These are phyloP conservation scores for Seriola dumerili DNA, from an alignment of 2,113 vertebrate genomes.

Conservation along the genomic window DNA sequence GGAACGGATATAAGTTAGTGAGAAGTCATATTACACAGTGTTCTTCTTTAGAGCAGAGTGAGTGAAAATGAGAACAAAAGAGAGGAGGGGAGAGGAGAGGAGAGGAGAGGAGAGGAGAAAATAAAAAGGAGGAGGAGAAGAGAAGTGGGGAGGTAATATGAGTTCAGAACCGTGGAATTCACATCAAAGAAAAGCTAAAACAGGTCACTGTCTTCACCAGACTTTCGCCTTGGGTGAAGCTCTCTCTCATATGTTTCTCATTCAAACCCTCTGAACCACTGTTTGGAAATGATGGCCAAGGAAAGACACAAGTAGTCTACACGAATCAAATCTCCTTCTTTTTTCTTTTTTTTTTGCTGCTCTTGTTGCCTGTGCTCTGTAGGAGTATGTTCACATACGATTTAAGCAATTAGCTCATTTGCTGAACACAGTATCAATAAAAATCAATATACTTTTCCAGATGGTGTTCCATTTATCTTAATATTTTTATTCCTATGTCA, in stretches of 20 bases:
- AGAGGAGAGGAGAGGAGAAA: conserved; percentile 45
- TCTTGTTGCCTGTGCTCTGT: neutral
- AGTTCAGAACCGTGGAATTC: conserved; percentile 67
- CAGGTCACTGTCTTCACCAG: conserved; percentile 64
- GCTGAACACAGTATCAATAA: conserved; percentile 7
- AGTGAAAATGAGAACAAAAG: conserved; percentile 18
- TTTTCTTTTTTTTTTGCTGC: neutral
- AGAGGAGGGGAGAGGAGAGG: conserved; percentile 33
- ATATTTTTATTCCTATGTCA: conserved; percentile 23
- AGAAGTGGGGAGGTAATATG: conserved; percentile 50
- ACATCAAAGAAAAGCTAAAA: conserved; percentile 71
- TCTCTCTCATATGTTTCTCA: conserved; percentile 71
- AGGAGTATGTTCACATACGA: conserved; percentile 5
- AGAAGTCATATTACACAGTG: conserved; percentile 3
- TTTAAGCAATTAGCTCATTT: conserved; percentile 39
- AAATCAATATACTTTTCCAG: conserved; percentile 12
- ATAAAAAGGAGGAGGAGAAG: conserved; percentile 39
- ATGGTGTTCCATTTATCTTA: conserved; percentile 31
- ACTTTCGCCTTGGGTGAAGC: conserved; percentile 65
- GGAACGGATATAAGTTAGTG: conserved; percentile 59
- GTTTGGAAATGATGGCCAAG: conserved; percentile 54
- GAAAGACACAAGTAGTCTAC: conserved; percentile 28
- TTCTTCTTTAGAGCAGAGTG: conserved; percentile 5
- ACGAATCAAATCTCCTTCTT: neutral
- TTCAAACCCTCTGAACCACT: conserved; percentile 57